Percentiles rank a stretch among this genome's conserved stretches.
Evolutionary conservation across 1,140 invertebrate species (phyloP).

Genomic region (Pseudobourletiella spinata): DNA sequence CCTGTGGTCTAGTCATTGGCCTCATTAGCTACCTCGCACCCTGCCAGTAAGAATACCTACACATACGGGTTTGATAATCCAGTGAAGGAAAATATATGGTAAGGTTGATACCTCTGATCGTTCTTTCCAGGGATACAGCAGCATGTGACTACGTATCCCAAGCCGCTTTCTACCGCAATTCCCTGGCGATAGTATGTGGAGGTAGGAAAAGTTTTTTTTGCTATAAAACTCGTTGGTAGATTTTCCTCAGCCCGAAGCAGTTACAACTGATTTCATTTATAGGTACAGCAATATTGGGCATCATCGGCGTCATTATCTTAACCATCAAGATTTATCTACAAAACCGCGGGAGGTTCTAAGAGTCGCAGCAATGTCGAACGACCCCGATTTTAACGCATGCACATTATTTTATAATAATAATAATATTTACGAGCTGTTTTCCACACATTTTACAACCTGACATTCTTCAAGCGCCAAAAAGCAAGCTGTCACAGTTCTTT

Average conservation of each 20-base stretch:
- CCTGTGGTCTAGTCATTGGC: constrained; percentile 74
- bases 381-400: no score
- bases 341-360: not conserved
- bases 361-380: no score
- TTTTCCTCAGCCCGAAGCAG: no score
- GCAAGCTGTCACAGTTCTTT: no score
- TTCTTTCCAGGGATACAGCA: not conserved
- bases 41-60: constrained; percentile 37
- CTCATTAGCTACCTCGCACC: constrained; percentile 54
- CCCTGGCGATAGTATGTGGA: not conserved
- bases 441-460: no score
- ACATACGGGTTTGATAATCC: not conserved
- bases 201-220: no score
- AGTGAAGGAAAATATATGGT: no score
- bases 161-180: not conserved
- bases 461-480: no score
- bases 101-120: not conserved
- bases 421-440: no score
- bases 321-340: constrained; percentile 4
- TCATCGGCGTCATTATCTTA: not conserved
- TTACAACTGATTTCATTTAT: not conserved
- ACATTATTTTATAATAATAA: no score
- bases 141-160: not conserved
- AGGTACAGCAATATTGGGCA: not conserved
- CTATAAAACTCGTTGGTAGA: no score